These are phyloP conservation scores for Tinamus guttatus DNA, from an alignment of 2,113 vertebrate species.

Conservation along the genomic window DNA sequence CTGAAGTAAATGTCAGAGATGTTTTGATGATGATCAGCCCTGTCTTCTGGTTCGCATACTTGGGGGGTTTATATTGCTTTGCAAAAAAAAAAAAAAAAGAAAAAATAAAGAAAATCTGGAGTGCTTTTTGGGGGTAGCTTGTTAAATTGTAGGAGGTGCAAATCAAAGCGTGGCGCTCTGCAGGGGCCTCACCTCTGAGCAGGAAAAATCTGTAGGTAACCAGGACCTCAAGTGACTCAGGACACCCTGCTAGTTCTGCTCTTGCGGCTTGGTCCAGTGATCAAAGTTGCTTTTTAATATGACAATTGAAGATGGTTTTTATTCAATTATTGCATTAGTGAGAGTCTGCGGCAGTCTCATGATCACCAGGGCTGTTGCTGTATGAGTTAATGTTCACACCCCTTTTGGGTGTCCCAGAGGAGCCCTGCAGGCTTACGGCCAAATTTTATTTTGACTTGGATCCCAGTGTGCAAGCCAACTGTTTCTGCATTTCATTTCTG, in stretches of 20 bases:
- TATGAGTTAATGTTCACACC: slow-evolving; percentile 59
- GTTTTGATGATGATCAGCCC: slow-evolving; percentile 13
- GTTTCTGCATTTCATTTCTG: slow-evolving; percentile 72
- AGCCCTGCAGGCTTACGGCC: slow-evolving; percentile 32
- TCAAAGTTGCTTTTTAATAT: slow-evolving; percentile 9
- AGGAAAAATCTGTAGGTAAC: not conserved
- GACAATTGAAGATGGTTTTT: slow-evolving; percentile 46
- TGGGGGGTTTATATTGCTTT: not conserved
- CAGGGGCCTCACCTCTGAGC: not conserved
- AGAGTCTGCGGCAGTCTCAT: slow-evolving; percentile 31
- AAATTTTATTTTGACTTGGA: slow-evolving; percentile 60
- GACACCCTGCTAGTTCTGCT: not conserved
- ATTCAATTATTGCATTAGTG: slow-evolving; percentile 62
- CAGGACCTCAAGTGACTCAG: not conserved
- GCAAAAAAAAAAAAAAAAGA: not conserved
- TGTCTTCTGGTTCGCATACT: slow-evolving; percentile 34
- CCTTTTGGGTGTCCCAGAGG: slow-evolving; percentile 47
- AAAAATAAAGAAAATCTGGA: not conserved
- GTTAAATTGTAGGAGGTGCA: not conserved
- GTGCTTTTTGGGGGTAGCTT: not conserved
- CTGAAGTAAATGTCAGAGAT: slow-evolving; percentile 41
- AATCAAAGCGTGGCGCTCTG: not conserved
- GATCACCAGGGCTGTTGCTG: slow-evolving; percentile 32
- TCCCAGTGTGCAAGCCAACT: slow-evolving; percentile 60
- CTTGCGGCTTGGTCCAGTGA: not conserved